phyloP scores from a whole-genome alignment of 1,140 invertebrate species.

The Solenopsis fugax region DNA sequence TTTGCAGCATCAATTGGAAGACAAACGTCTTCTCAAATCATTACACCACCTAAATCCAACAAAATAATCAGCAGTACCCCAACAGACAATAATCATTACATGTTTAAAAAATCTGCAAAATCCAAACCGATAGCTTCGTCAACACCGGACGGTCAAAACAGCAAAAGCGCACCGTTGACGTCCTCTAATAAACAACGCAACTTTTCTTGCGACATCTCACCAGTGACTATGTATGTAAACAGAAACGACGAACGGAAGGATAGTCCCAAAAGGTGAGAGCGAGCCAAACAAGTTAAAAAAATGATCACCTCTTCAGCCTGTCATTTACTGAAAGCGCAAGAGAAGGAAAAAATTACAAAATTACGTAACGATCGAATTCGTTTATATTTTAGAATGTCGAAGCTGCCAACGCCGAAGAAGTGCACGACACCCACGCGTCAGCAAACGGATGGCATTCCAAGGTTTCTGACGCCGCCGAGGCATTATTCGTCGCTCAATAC shows the following conservation, averaged over 20 bases:
- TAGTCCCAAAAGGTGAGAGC: conserved; percentile 71
- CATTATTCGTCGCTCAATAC: conserved; percentile 59
- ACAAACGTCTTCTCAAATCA: not conserved
- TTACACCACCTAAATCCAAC: conserved; percentile 71
- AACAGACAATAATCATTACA: conserved; percentile 43
- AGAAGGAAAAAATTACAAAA: not conserved
- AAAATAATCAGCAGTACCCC: conserved; percentile 80
- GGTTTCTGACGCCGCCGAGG: conserved; percentile 55
- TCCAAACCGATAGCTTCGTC: conserved; percentile 80
- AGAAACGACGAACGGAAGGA: conserved; percentile 74
- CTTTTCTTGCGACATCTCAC: conserved; percentile 77
- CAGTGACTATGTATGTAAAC: conserved; percentile 80
- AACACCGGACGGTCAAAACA: conserved; percentile 76
- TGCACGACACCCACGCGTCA: conserved; percentile 60
- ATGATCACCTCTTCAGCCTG: too few relatives aligned
- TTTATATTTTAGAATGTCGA: conserved; percentile 53
- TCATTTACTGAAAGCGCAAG: not conserved
- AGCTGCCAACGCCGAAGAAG: conserved; percentile 65
- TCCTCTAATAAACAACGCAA: conserved; percentile 66
- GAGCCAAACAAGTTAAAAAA: not conserved
- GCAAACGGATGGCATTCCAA: conserved; percentile 64
- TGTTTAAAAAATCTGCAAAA: conserved; percentile 67
- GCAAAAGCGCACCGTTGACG: not conserved
- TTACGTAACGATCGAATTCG: not conserved
- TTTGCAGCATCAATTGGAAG: conserved; percentile 61